Evolutionary conservation across 2,888 invertebrate genomes (phyloP).

Genomic region (Eristalis arbustorum): DNA sequence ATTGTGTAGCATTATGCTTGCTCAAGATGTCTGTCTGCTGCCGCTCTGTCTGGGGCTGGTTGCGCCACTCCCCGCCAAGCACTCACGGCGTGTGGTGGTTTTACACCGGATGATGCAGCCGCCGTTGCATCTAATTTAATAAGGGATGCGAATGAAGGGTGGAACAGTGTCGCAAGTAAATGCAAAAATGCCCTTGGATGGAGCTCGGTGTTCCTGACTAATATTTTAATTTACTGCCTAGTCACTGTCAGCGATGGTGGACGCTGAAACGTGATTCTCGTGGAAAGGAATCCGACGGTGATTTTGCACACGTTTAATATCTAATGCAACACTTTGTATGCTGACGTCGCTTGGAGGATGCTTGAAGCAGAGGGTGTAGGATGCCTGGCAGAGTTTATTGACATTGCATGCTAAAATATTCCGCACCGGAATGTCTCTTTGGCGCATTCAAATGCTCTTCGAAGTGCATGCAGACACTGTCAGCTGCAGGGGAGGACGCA

Average conservation of each 20-base stretch:
- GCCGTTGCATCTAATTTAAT: conserved; percentile 67
- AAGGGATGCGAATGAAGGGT: conserved; percentile 29
- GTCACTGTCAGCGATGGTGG: not conserved
- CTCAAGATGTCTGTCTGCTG: conserved; percentile 69
- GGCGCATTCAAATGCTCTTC: not conserved
- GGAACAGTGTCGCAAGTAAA: conserved; percentile 48
- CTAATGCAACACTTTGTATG: not conserved
- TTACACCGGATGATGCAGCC: conserved; percentile 50
- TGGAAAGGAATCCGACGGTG: not conserved
- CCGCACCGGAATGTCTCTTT: not conserved
- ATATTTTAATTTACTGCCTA: not conserved
- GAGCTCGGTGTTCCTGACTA: not conserved
- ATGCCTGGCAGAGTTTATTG: not conserved
- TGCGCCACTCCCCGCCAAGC: conserved; percentile 49
- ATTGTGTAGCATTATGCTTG: conserved; percentile 65
- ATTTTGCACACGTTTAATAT: not conserved
- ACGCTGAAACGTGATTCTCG: not conserved
- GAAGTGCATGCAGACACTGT: not conserved
- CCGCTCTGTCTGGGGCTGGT: conserved; percentile 59
- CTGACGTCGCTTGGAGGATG: not conserved
- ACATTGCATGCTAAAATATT: not conserved
- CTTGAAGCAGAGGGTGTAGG: not conserved
- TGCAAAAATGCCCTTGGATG: conserved; percentile 44
- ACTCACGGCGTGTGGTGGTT: conserved; percentile 43
- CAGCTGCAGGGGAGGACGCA: not conserved